phyloP scores from a whole-genome alignment of 2,113 vertebrate species.

The Ranitomeya variabilis region DNA sequence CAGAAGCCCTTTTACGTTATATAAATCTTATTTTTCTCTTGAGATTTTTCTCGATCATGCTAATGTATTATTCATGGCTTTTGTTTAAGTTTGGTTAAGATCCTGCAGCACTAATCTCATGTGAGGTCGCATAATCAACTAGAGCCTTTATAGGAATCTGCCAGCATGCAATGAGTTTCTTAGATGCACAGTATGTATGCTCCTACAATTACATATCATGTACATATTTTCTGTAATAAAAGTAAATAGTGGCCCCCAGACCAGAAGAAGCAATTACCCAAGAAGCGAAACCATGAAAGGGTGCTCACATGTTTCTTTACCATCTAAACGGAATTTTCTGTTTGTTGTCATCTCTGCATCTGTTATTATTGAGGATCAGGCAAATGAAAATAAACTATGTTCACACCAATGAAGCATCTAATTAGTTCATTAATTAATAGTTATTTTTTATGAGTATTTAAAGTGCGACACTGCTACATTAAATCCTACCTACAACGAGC shows the following conservation, averaged over 20 bases:
- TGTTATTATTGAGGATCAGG: neutral
- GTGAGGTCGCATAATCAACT: neutral
- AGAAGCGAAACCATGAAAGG: neutral
- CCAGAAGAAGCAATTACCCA: neutral
- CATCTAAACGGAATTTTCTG: neutral
- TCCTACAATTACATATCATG: neutral
- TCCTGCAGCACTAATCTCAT: neutral
- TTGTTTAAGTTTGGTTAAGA: neutral
- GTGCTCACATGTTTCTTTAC: neutral
- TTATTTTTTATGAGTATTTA: neutral
- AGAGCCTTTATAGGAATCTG: neutral
- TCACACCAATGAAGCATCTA: neutral
- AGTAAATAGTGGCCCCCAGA: neutral
- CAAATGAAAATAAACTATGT: neutral
- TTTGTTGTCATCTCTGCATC: neutral
- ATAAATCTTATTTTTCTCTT: neutral
- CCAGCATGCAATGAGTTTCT: slow-evolving; percentile 1
- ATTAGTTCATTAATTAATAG: neutral
- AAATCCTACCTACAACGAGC: neutral
- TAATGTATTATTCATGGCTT: slow-evolving; percentile 5
- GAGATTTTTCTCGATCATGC: neutral
- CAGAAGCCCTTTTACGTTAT: neutral
- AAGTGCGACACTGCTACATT: neutral
- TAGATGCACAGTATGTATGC: neutral
- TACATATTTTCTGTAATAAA: neutral